phyloP scores from a whole-genome alignment of 2,888 invertebrate species.

The Entomobrya multifasciata region DNA sequence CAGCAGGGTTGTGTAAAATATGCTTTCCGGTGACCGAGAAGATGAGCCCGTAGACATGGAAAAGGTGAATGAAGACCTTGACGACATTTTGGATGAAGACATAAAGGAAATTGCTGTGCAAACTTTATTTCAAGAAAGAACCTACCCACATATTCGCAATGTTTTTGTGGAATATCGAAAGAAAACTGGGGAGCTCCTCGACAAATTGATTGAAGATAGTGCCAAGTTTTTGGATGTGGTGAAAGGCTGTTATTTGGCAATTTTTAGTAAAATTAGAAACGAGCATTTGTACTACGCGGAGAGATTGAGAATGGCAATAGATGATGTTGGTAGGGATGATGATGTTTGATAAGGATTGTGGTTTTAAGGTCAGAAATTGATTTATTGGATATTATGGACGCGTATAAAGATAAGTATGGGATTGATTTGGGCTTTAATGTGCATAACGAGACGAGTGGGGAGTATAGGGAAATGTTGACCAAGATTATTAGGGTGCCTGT shows the following conservation, averaged over 20 bases:
- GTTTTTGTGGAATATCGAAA: neutral
- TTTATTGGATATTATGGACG: constrained; percentile 18
- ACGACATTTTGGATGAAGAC: neutral
- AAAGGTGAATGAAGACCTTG: neutral
- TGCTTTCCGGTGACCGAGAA: neutral
- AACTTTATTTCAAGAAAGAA: constrained; percentile 1
- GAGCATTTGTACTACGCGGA: constrained; percentile 11
- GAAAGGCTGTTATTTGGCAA: neutral
- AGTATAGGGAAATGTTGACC: neutral
- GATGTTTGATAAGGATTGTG: neutral
- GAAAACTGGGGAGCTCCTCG: neutral
- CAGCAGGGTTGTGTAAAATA: no score
- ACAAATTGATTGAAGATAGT: neutral
- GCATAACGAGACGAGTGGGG: constrained; percentile 14
- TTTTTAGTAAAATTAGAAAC: neutral
- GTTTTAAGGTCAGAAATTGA: constrained; percentile 21
- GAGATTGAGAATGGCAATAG: neutral
- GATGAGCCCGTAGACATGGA: neutral
- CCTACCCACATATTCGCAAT: constrained; percentile 2
- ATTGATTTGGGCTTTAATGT: neutral
- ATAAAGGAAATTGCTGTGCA: neutral
- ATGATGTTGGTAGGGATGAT: neutral
- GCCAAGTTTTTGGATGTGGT: neutral
- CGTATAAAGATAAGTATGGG: constrained; percentile 9
- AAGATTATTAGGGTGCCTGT: constrained; percentile 2